Base-by-base conservation (phyloP, 2,113 vertebrate genomes). In the Axis porcinus region DNA sequence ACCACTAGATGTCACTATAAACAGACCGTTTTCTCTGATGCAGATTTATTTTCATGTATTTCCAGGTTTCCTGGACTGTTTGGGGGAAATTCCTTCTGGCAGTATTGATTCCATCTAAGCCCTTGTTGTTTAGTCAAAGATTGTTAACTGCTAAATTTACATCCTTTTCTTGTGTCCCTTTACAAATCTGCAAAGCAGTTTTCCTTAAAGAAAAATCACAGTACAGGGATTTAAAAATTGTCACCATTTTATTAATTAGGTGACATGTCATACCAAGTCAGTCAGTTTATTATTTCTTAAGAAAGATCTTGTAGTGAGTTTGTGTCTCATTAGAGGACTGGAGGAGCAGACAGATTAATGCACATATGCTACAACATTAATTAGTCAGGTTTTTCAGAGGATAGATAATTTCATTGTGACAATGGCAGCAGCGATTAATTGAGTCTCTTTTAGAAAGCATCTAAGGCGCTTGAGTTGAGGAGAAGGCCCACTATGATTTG, bases 1-100 rank as follows among this genome's bases (percentile, higher is more conserved):
- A 86, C 99, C 99, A 98, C 99, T 99, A 99, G 99, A 99, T 99
- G 99, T 98, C 99, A 98, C 97, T 99, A 88, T n/a, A 97, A 98
- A 97, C 98, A 99, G 99, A 97, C 67, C 97, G 92, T 99, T 98
- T 97, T 2, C 1, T 93, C 12, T 30, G 81, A 86, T 2, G 0
- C 43, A 60, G 70, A 2, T 57, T 82, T 45, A 45, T 52, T 79
- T 13, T 1, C 57, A 36, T 58, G 30, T n/a, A 78, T 90, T 94
- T 96, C 88, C 85, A 86, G 89, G 79, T 12, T 87, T 40, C 28
- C 57, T 43, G 47, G 15, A 25, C 0, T 21, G 33, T 94, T 60
- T 4, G 74, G 91, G 89, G 5, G 40, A 58, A 47, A 88, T 87
- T 97, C 57, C 96, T 98, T 88, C 43, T 15, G 87, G 27, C 64